Evolutionary conservation across 2,113 vertebrate species (phyloP).

Genomic region (Casuarius casuarius): DNA sequence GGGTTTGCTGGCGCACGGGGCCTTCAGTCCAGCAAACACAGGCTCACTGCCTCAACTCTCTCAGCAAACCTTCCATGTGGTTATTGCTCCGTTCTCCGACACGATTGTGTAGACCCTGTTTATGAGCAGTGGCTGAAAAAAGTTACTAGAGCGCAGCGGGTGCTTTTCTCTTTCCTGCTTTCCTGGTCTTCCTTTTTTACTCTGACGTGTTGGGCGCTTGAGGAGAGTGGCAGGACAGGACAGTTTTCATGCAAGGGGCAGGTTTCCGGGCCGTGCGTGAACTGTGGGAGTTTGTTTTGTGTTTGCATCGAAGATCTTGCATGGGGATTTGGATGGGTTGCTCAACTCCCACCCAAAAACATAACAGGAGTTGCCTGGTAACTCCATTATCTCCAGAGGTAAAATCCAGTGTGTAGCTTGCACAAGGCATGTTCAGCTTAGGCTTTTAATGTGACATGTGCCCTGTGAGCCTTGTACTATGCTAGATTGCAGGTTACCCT

Average conservation of each 20-base stretch:
- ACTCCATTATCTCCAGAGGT: neutral
- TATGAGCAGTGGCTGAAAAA: accelerated
- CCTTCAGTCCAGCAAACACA: neutral
- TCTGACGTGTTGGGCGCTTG: accelerated
- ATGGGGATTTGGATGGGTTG: neutral
- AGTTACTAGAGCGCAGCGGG: neutral
- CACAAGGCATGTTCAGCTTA: neutral
- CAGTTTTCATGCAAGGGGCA: neutral
- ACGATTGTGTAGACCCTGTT: accelerated
- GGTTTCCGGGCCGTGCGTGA: neutral
- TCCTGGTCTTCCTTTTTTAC: neutral
- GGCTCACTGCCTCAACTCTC: neutral
- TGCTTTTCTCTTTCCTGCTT: neutral
- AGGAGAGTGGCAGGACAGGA: neutral
- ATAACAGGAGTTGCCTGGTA: neutral
- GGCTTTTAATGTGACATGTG: neutral
- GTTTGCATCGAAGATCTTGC: neutral
- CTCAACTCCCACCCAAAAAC: neutral
- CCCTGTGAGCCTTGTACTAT: neutral
- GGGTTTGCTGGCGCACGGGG: neutral
- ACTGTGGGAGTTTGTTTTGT: neutral
- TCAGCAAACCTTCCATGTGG: accelerated
- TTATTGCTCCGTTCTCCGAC: accelerated
- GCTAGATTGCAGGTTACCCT: neutral
- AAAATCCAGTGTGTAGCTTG: neutral